Conservation (phyloP, 2,113 vertebrate genomes). For the Blennius ocellaris region DNA sequence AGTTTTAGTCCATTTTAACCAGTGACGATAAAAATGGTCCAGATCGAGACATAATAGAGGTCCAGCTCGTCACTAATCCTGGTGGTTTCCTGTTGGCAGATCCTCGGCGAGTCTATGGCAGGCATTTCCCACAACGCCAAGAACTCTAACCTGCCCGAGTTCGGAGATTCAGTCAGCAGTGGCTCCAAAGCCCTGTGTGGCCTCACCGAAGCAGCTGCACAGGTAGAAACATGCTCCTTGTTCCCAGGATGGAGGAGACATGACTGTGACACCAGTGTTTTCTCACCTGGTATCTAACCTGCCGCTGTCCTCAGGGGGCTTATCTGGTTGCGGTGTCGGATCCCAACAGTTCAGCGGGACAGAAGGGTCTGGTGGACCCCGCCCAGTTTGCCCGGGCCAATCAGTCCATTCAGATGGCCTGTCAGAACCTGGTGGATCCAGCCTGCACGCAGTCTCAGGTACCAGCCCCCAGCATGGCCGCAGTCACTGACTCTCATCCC, state of each 20-base stretch:
- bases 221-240: conserved; percentile 81
- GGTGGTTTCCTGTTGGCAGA: conserved; percentile 73
- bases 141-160: conserved; percentile 94
- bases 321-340: conserved; percentile 95
- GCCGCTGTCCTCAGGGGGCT: conserved; percentile 84
- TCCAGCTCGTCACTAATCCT: no score
- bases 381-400: conserved; percentile 97
- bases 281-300: conserved; percentile 3
- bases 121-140: conserved; percentile 98
- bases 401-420: conserved; percentile 98
- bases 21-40: no score
- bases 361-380: conserved; percentile 96
- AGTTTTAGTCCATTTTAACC: no score
- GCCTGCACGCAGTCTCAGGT: conserved; percentile 98
- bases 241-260: no score
- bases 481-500: no score
- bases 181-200: conserved; percentile 97
- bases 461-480: not conserved
- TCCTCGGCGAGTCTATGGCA: conserved; percentile 97
- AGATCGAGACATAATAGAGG: no score
- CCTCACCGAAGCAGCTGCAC: conserved; percentile 94
- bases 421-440: conserved; percentile 95
- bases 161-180: conserved; percentile 91
- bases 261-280: no score
- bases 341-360: conserved; percentile 94